Base-by-base conservation (phyloP, 2,113 vertebrate species). In the Dasypus novemcinctus region DNA sequence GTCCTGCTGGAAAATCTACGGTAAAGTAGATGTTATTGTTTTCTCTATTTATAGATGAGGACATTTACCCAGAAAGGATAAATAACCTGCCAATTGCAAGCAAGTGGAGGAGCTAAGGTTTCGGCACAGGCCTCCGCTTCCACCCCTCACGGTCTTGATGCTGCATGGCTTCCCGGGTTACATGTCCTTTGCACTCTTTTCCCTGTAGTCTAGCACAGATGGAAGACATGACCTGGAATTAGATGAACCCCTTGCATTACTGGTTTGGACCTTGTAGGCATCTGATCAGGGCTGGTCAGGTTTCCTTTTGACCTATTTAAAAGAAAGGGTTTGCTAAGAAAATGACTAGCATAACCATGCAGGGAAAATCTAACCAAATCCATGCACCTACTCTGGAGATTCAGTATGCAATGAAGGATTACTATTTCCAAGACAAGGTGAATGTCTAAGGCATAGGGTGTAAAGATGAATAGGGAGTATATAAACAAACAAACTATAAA, bases 301-400 rank as follows among this genome's bases (percentile, higher is more conserved):
- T 59, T 90, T 80, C 49, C 59, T 92, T 86, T 63, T 49, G 38
- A 54, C 13, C 64, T 71, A 59, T 54, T 90, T 63, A 38, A 87
- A 95, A 95, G 80, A 59, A 93, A 93, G 64, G 2, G 2, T 82
- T 79, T 71, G 5, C 29, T 90, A 80, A 49, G 27, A 76, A 49
- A 25, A 93, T 46, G 61, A 81, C 33, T 66, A 31, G 31, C 18
- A 59, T 41, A 66, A n/a, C 52, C 43, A 43, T 1, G 13, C 5
- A 1, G 13, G 46, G 25, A 36, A 93, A 74, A 68, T 49, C n/a
- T 57, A 86, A 90, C 23, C 15, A 69, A 92, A 54, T 64, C 46
- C 7, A n/a, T 31, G 43, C 3, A 69, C 1, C 23, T 63, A 68
- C 33, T 49, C 43, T 12, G 76, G 46, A 68, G 21, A 79, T 3